Evolutionary conservation across 2,113 vertebrate species (phyloP), one percentile per base, ranked within the genome.

Genomic region (Toxostoma redivivum): DNA sequence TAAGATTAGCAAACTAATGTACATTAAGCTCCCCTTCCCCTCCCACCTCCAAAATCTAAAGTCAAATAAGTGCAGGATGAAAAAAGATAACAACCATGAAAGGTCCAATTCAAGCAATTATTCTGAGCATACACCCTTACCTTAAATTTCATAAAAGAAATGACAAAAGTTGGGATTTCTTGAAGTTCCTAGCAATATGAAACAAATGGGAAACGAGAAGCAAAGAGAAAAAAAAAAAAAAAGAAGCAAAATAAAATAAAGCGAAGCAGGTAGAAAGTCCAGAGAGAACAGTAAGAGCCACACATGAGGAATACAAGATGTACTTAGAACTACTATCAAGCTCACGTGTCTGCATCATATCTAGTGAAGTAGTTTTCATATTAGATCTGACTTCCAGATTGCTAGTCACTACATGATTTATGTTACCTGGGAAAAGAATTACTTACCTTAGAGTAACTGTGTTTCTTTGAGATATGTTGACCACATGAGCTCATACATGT

Each of bases 71-170:
- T 31, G 30, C 23, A 69, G 30, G 57, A 78, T 58, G 61, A 85
- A 80, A 94, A 85, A 58, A 60, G 12, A 10, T 53, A 65, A 94
- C 9, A 88, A 61, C 56, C 7, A 51, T 3, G 9, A 78, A 78
- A 85, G 64, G 37, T 66, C 60, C 8, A 42, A 47, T 30, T 73
- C 25, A 72, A 64, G 38, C n/a, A 96, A 85, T 80, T 70, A 91
- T 94, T 94, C 95, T 93, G 93, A 96, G n/a, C 40, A 27, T 65
- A 90, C 57, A 89, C 79, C 97, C 98, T 99, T 99, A 99, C 99
- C 98, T 99, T 98, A 78, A 98, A 97, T 81, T 98, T 98, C 86
- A 98, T 98, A 89, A 98, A 97, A 98, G 97, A 98, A 97, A 99
- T 98, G 86, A 98, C 98, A 98, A 99, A 99, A 97, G 97, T 98